Base-by-base conservation (phyloP, 2,888 invertebrate species). In the Melanchra persicariae region DNA sequence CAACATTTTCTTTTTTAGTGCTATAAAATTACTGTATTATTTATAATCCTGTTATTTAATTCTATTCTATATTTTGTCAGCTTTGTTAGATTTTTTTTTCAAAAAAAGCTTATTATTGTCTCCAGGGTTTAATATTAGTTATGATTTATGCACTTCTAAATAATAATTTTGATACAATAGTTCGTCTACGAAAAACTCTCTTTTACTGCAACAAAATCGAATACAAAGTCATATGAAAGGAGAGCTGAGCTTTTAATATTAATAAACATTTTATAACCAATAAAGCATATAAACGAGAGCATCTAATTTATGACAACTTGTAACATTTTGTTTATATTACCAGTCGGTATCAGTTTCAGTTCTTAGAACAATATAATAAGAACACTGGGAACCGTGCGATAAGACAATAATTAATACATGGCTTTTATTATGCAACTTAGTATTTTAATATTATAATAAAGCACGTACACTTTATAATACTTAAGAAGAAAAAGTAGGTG, bases 381-480 rank as follows among this genome's bases (percentile, higher is more conserved):
- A 70, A 19, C 58, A 34, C 58, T 81, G 78, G 62, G 82, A 78
- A 81, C 82, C 26, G 10, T 24, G 43, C 51, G 78, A 78, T 78
- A 78, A 78, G 22, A 30, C 17, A 15, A 45, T 45, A 30, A 26
- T 59, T 59, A 51, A 43, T 26, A 79, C 62, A 22, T 5, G 24
- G 52, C 62, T 47, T 47, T 49, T 57, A 57, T 37, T 49, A 7
- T 47, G 62, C 73, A 62, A 54, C 78, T 49, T 8, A 79, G 72
- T 79, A 22, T 51, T 7, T 22, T 62, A 70, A 15, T 79, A 49
- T 54, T 22, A 58, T 47, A n/a, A 67, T 17, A 15, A 57, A 30
- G 60, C 67, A 66, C 52, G 59, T 64, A 45, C 65, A 37, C 17
- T 40, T 43, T 43, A 22, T 34, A 34, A 34, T 6, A 19, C 17